A percentile compares a stretch with the other conserved stretches of the same genome.
phyloP scores from a whole-genome alignment of 2,888 invertebrate species.

The Crocallis elinguaria region DNA sequence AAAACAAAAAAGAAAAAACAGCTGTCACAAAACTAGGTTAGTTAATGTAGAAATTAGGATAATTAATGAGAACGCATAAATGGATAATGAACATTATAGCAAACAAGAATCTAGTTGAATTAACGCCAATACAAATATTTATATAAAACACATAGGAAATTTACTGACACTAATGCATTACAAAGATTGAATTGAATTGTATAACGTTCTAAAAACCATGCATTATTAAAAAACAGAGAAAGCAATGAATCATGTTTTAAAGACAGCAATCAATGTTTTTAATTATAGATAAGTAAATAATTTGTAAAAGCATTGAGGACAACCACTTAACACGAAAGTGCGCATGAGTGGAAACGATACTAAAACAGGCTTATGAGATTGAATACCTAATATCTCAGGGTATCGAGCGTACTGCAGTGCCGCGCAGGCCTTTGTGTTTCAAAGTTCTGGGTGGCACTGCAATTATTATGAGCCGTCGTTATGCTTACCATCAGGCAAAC shows the following conservation, averaged over 20 bases:
- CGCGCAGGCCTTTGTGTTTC: no score
- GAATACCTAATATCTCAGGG: no score
- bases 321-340: conserved; percentile 1
- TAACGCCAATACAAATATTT: conserved; percentile 14
- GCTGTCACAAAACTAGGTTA: background rate
- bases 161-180: conserved; percentile 7
- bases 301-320: background rate
- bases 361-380: no score
- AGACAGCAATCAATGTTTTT: background rate
- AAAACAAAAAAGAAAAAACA: background rate
- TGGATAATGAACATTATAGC: background rate
- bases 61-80: conserved; percentile 5
- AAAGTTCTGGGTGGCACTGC: no score
- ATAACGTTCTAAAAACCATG: background rate
- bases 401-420: no score
- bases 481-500: no score
- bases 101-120: conserved; percentile 1
- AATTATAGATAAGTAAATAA: background rate
- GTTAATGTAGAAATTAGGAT: background rate
- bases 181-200: background rate
- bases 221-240: background rate
- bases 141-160: conserved; percentile 14
- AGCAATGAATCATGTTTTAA: background rate
- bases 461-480: no score
- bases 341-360: background rate